Evolutionary conservation across 2,888 invertebrate species (phyloP).

Genomic region (Drosophila glabriapex): DNA sequence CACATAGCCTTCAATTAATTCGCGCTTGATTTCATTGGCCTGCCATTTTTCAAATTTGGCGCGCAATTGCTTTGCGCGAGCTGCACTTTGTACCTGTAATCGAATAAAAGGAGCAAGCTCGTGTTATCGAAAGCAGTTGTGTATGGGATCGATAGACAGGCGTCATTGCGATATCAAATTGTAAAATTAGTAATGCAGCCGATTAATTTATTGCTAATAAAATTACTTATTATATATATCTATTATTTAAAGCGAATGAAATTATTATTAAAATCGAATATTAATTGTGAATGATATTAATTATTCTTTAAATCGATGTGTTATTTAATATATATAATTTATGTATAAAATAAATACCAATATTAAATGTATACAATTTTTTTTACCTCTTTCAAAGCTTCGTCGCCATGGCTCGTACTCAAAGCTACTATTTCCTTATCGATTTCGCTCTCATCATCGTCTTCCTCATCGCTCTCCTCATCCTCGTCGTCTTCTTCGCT

Average conservation of each 20-base stretch:
- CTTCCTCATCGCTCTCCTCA: slow-evolving; percentile 83
- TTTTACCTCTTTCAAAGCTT: slow-evolving; percentile 88
- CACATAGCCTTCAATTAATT: slow-evolving; percentile 85
- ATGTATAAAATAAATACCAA: background rate
- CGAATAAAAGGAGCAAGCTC: background rate
- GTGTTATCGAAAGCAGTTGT: background rate
- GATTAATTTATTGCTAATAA: background rate
- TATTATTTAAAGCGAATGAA: background rate
- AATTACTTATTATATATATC: background rate
- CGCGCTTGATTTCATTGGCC: slow-evolving; percentile 88
- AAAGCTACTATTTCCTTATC: slow-evolving; percentile 13
- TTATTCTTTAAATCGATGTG: background rate
- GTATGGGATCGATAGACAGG: background rate
- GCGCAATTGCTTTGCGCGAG: slow-evolving; percentile 93
- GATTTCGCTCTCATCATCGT: slow-evolving; percentile 76
- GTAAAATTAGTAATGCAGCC: background rate
- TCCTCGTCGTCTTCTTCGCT: slow-evolving; percentile 85
- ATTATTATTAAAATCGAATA: background rate
- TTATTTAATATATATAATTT: background rate
- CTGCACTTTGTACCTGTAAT: slow-evolving; percentile 89
- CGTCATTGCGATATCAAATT: background rate
- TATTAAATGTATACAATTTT: background rate
- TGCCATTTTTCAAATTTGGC: slow-evolving; percentile 96
- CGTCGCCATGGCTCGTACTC: slow-evolving; percentile 86
- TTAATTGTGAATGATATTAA: background rate